phyloP scores from a whole-genome alignment of 1,140 invertebrate genomes.

The Tetragonula clypearis region DNA sequence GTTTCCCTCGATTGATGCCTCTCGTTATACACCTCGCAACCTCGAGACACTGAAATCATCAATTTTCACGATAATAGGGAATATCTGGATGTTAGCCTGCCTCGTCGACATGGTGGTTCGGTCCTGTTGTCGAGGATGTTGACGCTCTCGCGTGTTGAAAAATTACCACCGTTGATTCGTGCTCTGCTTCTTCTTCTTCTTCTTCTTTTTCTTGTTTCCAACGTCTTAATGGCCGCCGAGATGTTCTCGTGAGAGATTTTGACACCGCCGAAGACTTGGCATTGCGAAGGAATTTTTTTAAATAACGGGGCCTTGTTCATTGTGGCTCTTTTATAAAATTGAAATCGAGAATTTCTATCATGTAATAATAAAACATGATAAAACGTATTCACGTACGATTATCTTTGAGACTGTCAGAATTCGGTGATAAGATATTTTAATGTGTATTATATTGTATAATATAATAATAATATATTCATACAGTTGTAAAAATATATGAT shows the following conservation, averaged over 20 bases:
- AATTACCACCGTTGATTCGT: not conserved
- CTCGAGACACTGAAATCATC: slow-evolving; percentile 25
- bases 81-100: not conserved
- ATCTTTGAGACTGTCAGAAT: too few relatives aligned
- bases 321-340: too few relatives aligned
- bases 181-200: not conserved
- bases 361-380: too few relatives aligned
- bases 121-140: not conserved
- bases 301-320: too few relatives aligned
- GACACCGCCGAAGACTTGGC: too few relatives aligned
- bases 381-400: too few relatives aligned
- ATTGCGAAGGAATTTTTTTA: not conserved
- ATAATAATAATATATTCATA: too few relatives aligned
- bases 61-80: slow-evolving; percentile 9
- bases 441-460: too few relatives aligned
- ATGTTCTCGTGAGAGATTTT: not conserved
- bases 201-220: not conserved
- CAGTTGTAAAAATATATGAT: too few relatives aligned
- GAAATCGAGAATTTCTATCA: too few relatives aligned
- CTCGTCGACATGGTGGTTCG: too few relatives aligned
- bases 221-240: not conserved
- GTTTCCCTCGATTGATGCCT: slow-evolving; percentile 12
- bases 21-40: not conserved
- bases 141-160: not conserved
- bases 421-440: too few relatives aligned